Percentiles rank a stretch among this genome's conserved stretches.
phyloP scores from a whole-genome alignment of 2,888 invertebrate genomes.

The Tineola bisselliella region DNA sequence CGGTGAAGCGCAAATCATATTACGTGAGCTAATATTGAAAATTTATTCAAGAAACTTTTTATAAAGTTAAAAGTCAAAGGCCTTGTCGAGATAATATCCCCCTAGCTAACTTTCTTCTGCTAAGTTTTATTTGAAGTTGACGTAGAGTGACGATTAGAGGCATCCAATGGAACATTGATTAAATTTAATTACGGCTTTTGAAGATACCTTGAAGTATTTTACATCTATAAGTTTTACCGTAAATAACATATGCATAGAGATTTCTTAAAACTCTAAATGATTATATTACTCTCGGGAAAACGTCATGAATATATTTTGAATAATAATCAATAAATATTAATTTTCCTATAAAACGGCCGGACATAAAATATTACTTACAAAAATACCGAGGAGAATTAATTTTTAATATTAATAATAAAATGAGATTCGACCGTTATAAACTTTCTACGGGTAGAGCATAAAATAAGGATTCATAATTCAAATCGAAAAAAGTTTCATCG shows the following conservation, averaged over 20 bases:
- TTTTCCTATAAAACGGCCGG: too few relatives aligned
- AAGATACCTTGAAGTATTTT: too few relatives aligned
- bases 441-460: conserved; percentile 52
- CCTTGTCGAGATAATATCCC: conserved; percentile 33
- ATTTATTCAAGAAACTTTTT: conserved; percentile 49
- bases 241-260: too few relatives aligned
- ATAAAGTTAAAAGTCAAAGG: conserved; percentile 48
- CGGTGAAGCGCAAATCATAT: conserved; percentile 38
- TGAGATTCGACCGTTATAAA: conserved; percentile 43
- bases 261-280: too few relatives aligned
- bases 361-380: not conserved
- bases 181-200: conserved; percentile 7
- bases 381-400: not conserved
- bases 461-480: conserved; percentile 68
- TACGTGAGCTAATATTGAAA: conserved; percentile 44
- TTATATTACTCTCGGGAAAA: too few relatives aligned
- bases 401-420: not conserved
- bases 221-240: too few relatives aligned
- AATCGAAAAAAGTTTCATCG: conserved; percentile 64
- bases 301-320: too few relatives aligned
- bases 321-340: too few relatives aligned
- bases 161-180: not conserved
- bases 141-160: conserved; percentile 9
- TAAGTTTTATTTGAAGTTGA: conserved; percentile 37
- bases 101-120: conserved; percentile 31